Evolutionary conservation across 2,797 vertebrate genomes (phyloP).

Genomic region (Thalassophryne amazonica): DNA sequence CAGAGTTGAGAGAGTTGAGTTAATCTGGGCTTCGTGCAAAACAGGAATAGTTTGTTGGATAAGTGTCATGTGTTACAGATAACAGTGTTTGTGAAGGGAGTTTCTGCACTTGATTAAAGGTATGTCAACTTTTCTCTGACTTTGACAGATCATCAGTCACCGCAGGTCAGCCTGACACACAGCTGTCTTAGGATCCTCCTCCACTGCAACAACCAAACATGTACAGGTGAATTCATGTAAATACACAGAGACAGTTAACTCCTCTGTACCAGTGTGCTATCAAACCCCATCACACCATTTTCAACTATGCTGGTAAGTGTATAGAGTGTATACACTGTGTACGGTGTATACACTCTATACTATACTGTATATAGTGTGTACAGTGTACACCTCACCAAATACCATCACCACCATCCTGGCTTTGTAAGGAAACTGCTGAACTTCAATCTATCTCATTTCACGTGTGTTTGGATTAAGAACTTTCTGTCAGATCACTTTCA

Average conservation of each 20-base stretch:
- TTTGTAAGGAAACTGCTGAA: too few relatives aligned
- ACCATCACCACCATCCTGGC: too few relatives aligned
- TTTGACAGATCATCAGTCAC: not conserved
- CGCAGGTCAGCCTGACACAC: too few relatives aligned
- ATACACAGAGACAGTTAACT: not conserved
- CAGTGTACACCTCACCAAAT: too few relatives aligned
- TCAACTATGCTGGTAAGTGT: too few relatives aligned
- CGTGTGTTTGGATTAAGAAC: too few relatives aligned
- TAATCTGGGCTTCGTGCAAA: slow-evolving; percentile 31
- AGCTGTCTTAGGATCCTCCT: not conserved
- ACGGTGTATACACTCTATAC: too few relatives aligned
- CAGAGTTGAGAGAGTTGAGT: slow-evolving; percentile 28
- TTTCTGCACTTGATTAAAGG: not conserved
- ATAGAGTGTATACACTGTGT: too few relatives aligned
- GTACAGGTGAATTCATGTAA: not conserved
- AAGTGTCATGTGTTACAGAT: slow-evolving; percentile 14
- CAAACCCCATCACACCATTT: not conserved
- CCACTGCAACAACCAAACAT: not conserved
- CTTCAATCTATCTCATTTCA: too few relatives aligned
- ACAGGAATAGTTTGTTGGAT: slow-evolving; percentile 8
- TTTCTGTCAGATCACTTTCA: too few relatives aligned
- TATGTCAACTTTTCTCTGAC: not conserved
- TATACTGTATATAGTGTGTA: too few relatives aligned
- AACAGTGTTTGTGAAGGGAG: slow-evolving; percentile 29
- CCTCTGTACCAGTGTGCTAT: not conserved